phyloP scores from a whole-genome alignment of 2,888 invertebrate genomes.

The Pemphredon lugubris region DNA sequence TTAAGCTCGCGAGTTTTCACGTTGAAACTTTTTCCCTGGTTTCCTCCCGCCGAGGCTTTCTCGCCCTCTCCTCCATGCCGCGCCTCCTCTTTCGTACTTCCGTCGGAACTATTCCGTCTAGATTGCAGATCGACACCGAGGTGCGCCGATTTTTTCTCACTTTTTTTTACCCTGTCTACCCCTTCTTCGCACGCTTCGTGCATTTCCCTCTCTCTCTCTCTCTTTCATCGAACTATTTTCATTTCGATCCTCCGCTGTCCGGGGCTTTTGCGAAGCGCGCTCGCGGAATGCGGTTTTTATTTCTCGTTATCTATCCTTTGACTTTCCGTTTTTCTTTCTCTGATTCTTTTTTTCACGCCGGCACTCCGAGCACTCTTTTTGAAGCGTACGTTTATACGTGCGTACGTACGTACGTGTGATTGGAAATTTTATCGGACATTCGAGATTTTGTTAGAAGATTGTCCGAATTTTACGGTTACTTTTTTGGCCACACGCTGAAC shows the following conservation, averaged over 20 bases:
- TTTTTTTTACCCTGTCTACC: not conserved
- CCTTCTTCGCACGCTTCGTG: no score
- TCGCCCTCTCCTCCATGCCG: not conserved
- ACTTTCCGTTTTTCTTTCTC: not conserved
- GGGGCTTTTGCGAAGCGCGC: not conserved
- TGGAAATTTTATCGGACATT: no score
- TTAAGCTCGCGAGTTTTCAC: slow-evolving; percentile 51
- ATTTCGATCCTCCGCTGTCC: not conserved
- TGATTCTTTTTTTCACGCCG: not conserved
- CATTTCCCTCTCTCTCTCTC: not conserved
- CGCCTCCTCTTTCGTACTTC: not conserved
- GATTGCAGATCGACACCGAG: slow-evolving; percentile 29
- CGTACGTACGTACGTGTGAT: no score
- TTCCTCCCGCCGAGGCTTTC: not conserved
- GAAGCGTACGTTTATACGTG: no score
- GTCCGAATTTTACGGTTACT: no score
- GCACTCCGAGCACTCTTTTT: no score
- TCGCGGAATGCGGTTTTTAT: not conserved
- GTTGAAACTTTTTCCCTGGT: slow-evolving; percentile 37
- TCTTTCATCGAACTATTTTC: slow-evolving; percentile 11
- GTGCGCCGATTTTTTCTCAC: slow-evolving; percentile 6
- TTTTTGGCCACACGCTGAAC: no score
- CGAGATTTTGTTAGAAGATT: no score
- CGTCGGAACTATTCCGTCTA: slow-evolving; percentile 6
- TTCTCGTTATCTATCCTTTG: slow-evolving; percentile 10